phyloP scores from a whole-genome alignment of 1,140 invertebrate species.

The Scaptomyza pallida region DNA sequence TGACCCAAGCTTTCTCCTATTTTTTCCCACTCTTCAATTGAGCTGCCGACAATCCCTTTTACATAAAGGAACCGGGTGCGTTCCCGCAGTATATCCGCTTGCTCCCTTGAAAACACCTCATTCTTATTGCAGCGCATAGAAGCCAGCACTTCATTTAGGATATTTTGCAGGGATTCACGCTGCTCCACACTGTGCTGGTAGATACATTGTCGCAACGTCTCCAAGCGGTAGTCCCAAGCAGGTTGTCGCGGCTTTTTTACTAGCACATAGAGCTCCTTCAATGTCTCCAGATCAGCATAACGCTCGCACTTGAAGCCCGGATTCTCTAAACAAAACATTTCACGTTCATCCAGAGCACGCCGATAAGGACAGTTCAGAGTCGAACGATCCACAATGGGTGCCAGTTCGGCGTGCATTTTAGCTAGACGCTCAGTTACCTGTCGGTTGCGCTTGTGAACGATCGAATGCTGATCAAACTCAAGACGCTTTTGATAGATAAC shows the following conservation, averaged over 20 bases:
- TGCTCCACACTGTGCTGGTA: conserved; percentile 20
- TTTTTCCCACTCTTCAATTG: conserved; percentile 66
- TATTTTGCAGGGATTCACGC: conserved; percentile 40
- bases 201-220: conserved; percentile 45
- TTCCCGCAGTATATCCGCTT: conserved; percentile 34
- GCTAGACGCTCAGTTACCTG: conserved; percentile 29
- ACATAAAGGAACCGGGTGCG: conserved; percentile 63
- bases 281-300: conserved; percentile 62
- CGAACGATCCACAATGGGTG: conserved; percentile 36
- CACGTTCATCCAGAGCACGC: conserved; percentile 60
- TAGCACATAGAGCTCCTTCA: conserved; percentile 55
- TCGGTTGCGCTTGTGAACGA: conserved; percentile 38
- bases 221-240: conserved; percentile 56
- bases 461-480: conserved; percentile 5
- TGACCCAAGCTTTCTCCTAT: conserved; percentile 35
- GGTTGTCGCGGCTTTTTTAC: conserved; percentile 70
- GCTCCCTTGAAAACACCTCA: conserved; percentile 1
- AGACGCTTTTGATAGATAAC: conserved; percentile 30
- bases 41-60: conserved; percentile 50
- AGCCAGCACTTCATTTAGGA: conserved; percentile 34
- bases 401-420: conserved; percentile 42
- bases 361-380: conserved; percentile 62
- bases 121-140: conserved; percentile 28
- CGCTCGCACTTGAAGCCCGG: conserved; percentile 54
- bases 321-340: conserved; percentile 60